Conservation (phyloP, 2,113 vertebrate species). For the Sialia sialis region DNA sequence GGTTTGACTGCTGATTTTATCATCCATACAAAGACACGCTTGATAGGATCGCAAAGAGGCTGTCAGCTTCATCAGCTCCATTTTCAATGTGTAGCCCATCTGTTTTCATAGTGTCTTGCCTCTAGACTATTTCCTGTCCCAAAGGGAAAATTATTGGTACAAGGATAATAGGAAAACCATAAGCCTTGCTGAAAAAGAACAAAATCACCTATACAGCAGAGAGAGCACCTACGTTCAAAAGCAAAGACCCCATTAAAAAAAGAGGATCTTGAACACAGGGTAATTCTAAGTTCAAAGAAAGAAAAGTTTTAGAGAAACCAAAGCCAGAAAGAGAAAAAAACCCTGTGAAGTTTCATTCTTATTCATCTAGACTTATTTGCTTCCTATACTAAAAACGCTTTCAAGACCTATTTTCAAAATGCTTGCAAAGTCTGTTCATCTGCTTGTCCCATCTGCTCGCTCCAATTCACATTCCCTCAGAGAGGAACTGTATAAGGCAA, state of each 20-base stretch:
- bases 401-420: constrained; percentile 38
- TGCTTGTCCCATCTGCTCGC: constrained; percentile 43
- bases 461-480: constrained; percentile 8
- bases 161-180: neutral
- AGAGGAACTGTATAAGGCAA: neutral
- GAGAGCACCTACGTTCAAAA: neutral
- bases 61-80: neutral
- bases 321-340: neutral
- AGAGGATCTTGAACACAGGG: neutral
- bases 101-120: neutral
- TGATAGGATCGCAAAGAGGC: neutral
- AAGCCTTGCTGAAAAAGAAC: neutral
- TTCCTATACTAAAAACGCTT: neutral
- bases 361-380: neutral
- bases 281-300: neutral
- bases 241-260: neutral
- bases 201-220: neutral
- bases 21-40: neutral
- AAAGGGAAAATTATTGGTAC: neutral
- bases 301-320: neutral
- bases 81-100: neutral
- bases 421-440: constrained; percentile 23
- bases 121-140: neutral
- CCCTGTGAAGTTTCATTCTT: neutral
- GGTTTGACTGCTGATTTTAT: neutral